Percentiles rank a stretch among this genome's conserved stretches.
Conservation (phyloP, 2,797 vertebrate species). For the Malacoraja senta region DNA sequence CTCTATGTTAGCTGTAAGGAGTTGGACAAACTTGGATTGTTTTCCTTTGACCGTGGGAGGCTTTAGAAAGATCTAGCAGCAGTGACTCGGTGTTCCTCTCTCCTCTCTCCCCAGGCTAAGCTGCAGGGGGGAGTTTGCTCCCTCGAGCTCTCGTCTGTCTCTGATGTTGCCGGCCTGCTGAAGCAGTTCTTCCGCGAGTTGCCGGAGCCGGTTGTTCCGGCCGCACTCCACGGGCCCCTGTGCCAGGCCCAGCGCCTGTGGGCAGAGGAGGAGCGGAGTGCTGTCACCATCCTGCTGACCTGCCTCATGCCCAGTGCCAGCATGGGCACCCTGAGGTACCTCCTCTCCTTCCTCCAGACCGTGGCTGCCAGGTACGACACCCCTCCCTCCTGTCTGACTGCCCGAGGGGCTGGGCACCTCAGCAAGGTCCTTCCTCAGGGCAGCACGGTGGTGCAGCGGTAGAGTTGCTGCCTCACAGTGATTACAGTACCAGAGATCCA, state of each 20-base stretch:
- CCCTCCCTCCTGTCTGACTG: background rate
- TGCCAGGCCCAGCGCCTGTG: slow-evolving; percentile 50
- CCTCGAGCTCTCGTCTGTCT: slow-evolving; percentile 43
- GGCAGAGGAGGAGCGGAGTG: slow-evolving; percentile 34
- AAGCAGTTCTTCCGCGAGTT: slow-evolving; percentile 57
- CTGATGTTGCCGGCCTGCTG: slow-evolving; percentile 53
- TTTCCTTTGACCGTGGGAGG: too few relatives aligned
- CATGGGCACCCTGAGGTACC: slow-evolving; percentile 46
- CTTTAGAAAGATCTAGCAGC: too few relatives aligned
- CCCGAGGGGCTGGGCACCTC: too few relatives aligned
- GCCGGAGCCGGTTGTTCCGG: slow-evolving; percentile 49
- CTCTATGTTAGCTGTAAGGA: too few relatives aligned
- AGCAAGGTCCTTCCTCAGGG: too few relatives aligned
- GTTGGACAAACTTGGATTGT: too few relatives aligned
- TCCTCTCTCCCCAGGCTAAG: slow-evolving; percentile 40
- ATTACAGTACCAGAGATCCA: too few relatives aligned
- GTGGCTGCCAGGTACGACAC: slow-evolving; percentile 46
- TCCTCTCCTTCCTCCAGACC: slow-evolving; percentile 51
- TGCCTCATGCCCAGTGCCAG: slow-evolving; percentile 48
- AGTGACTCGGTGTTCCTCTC: too few relatives aligned
- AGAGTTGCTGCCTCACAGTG: too few relatives aligned
- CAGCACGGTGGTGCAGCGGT: too few relatives aligned
- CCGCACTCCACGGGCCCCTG: slow-evolving; percentile 49
- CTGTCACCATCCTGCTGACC: slow-evolving; percentile 47
- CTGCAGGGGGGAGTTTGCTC: slow-evolving; percentile 46